Evolutionary conservation across 2,113 vertebrate genomes (phyloP).

Genomic region (Raja brachyura): DNA sequence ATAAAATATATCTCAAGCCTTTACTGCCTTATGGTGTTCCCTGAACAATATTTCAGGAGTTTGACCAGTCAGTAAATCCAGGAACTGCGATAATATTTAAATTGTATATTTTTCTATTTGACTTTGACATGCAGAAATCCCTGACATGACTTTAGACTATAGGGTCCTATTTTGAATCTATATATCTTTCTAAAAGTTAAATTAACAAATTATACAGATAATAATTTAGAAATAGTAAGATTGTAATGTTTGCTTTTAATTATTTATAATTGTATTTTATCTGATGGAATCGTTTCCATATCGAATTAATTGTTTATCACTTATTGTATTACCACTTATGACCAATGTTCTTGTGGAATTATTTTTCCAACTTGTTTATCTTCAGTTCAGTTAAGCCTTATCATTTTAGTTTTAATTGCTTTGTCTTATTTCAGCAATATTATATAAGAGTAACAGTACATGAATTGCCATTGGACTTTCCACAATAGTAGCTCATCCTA

Average conservation of each 20-base stretch:
- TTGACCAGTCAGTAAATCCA: neutral
- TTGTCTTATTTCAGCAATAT: neutral
- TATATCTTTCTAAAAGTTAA: neutral
- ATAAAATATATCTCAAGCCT: neutral
- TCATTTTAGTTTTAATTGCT: neutral
- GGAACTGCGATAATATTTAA: neutral
- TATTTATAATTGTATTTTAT: conserved; percentile 22
- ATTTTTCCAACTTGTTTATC: conserved; percentile 68
- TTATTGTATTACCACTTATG: conserved; percentile 40
- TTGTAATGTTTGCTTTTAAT: conserved; percentile 14
- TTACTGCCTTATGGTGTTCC: too few species aligned
- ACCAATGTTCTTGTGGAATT: conserved; percentile 56
- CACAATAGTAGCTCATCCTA: neutral
- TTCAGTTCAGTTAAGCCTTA: conserved; percentile 38
- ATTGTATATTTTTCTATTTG: neutral
- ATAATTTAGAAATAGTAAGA: conserved; percentile 4
- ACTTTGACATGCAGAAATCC: neutral
- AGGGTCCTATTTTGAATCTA: neutral
- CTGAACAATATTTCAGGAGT: conserved; percentile 18
- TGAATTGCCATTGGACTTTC: neutral
- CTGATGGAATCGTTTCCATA: neutral
- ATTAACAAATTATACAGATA: neutral
- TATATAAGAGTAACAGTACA: neutral
- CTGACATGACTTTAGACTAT: neutral
- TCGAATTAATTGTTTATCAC: conserved; percentile 20